Evolutionary conservation across 2,888 invertebrate species (phyloP).

Genomic region (Epistrophe grossulariae): DNA sequence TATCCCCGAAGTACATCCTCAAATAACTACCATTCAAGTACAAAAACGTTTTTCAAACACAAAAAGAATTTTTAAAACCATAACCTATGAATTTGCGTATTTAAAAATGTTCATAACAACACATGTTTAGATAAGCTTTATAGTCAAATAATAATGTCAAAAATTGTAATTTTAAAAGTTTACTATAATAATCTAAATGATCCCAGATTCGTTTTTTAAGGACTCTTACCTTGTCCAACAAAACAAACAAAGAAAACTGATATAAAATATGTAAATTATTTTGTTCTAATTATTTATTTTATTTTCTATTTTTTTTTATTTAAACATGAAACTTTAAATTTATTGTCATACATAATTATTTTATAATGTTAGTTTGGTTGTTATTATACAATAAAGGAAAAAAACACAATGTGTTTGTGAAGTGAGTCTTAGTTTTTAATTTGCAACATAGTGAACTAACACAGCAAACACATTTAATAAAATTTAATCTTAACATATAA

Average conservation of each 20-base stretch:
- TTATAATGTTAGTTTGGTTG: conserved; percentile 44
- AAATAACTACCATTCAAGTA: no score
- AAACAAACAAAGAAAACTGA: background rate
- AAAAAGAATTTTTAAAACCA: no score
- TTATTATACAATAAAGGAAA: conserved; percentile 49
- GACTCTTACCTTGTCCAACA: no score
- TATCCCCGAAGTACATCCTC: no score
- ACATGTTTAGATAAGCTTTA: no score
- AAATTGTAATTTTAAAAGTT: no score
- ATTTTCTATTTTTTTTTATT: conserved; percentile 38
- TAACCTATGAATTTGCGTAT: no score
- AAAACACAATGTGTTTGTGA: conserved; percentile 11
- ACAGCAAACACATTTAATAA: conserved; percentile 15
- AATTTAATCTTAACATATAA: background rate
- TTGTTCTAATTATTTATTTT: conserved; percentile 6
- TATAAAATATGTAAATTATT: background rate
- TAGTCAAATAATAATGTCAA: no score
- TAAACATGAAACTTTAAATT: conserved; percentile 65
- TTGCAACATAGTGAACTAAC: conserved; percentile 19
- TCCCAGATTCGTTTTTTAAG: no score
- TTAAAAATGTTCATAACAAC: no score
- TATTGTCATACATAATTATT: conserved; percentile 68
- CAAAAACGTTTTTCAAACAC: no score
- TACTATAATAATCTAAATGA: no score
- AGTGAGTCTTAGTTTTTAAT: conserved; percentile 21